Conservation (phyloP, 53 echinoderm and acorn worm genomes). For the Temnopleurus reevesii region DNA sequence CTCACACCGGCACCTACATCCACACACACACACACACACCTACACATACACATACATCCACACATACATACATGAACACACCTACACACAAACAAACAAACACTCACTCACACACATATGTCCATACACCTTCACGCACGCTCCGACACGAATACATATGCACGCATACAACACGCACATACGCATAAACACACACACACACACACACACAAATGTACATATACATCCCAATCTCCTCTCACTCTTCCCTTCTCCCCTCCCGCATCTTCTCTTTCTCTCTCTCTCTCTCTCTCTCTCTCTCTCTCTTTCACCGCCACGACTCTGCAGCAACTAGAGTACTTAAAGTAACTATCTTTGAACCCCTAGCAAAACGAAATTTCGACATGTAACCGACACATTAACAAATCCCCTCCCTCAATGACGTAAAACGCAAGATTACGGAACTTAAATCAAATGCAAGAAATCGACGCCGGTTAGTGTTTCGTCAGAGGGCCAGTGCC, state of each 20-base stretch:
- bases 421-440: neutral
- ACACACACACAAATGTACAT: no score
- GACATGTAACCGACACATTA: neutral
- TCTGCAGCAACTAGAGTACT: no score
- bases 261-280: neutral
- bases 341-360: no score
- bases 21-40: neutral
- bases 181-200: neutral
- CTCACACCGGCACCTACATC: neutral
- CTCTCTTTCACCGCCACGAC: neutral
- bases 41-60: neutral
- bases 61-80: neutral
- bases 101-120: neutral
- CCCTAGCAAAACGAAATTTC: neutral
- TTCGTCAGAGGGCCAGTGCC: neutral
- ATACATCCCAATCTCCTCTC: neutral
- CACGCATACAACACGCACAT: no score
- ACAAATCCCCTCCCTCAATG: neutral
- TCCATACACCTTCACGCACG: neutral
- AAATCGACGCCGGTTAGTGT: neutral
- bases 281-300: constrained; percentile 1
- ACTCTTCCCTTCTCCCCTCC: neutral
- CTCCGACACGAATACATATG: neutral
- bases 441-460: constrained; percentile 12
- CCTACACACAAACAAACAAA: neutral